A percentile compares a stretch with the other conserved stretches of the same genome.
phyloP scores from a whole-genome alignment of 2,888 invertebrate genomes.

The Eretmocerus hayati region DNA sequence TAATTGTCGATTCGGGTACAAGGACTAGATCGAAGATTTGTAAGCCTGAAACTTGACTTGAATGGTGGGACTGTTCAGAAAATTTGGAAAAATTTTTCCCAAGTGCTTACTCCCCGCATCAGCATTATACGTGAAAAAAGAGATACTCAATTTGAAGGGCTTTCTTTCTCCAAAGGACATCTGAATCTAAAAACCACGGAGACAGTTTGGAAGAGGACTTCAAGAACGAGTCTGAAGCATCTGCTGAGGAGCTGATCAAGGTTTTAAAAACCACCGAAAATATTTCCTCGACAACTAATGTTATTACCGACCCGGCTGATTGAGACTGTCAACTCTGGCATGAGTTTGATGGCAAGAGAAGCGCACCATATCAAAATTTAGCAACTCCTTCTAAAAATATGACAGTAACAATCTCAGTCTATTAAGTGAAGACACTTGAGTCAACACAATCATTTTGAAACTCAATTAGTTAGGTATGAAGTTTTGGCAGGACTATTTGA shows the following conservation, averaged over 20 bases:
- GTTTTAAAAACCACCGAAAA: slow-evolving; percentile 8
- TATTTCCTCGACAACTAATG: slow-evolving; percentile 6
- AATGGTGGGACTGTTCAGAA: too few species aligned
- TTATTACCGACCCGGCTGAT: slow-evolving; percentile 8
- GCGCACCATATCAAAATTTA: slow-evolving; percentile 40
- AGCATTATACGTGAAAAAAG: neutral
- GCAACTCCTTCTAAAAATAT: too few species aligned
- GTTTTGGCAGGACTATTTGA: too few species aligned
- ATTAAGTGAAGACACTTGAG: too few species aligned
- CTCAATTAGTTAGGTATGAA: too few species aligned
- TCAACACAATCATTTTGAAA: too few species aligned
- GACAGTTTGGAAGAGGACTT: slow-evolving; percentile 8
- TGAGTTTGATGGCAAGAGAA: slow-evolving; percentile 32
- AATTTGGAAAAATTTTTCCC: too few species aligned
- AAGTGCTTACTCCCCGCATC: too few species aligned
- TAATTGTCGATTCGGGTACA: too few species aligned
- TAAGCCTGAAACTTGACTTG: too few species aligned
- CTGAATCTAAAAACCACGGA: slow-evolving; percentile 24
- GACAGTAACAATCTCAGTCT: too few species aligned
- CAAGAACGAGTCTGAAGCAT: slow-evolving; percentile 9
- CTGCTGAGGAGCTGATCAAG: slow-evolving; percentile 6
- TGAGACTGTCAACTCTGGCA: slow-evolving; percentile 11
- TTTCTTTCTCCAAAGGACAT: slow-evolving; percentile 23
- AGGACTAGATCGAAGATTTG: too few species aligned
- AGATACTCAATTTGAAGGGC: neutral